Conservation (phyloP, 2,113 vertebrate species). For the Octodon degus region DNA sequence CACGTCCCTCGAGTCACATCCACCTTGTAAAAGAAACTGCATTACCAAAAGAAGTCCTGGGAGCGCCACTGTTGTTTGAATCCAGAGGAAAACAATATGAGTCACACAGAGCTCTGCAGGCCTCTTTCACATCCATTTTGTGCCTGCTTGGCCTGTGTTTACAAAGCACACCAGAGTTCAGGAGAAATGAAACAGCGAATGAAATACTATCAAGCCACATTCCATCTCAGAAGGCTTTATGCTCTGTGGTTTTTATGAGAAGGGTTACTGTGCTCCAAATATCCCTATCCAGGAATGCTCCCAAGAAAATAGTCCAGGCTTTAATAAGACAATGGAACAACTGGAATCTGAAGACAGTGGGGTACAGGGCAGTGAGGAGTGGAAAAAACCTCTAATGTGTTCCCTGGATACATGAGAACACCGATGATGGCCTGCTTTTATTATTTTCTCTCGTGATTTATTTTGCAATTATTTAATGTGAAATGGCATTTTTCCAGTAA, state of each 20-base stretch:
- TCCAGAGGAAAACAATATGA: slow-evolving; percentile 50
- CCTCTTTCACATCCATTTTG: slow-evolving; percentile 52
- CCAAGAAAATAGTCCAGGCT: slow-evolving; percentile 47
- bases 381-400: neutral
- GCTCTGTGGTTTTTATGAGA: slow-evolving; percentile 70
- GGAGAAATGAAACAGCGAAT: slow-evolving; percentile 65
- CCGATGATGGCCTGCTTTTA: neutral
- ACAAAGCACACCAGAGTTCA: slow-evolving; percentile 47
- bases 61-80: neutral
- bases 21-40: slow-evolving; percentile 41
- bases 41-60: slow-evolving; percentile 47
- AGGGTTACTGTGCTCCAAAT: slow-evolving; percentile 63
- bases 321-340: slow-evolving; percentile 54
- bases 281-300: slow-evolving; percentile 54
- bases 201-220: slow-evolving; percentile 70
- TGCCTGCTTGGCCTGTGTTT: slow-evolving; percentile 27
- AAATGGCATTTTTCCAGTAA: slow-evolving; percentile 20
- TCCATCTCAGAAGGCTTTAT: slow-evolving; percentile 64
- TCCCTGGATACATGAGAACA: slow-evolving; percentile 18
- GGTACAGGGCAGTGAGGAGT: neutral
- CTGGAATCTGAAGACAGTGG: slow-evolving; percentile 40
- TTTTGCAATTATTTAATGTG: slow-evolving; percentile 7
- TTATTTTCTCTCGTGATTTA: neutral
- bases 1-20: neutral
- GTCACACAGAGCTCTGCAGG: neutral